Conservation (phyloP, 1,140 invertebrate species). For the Yoshiicerus persimilis region DNA sequence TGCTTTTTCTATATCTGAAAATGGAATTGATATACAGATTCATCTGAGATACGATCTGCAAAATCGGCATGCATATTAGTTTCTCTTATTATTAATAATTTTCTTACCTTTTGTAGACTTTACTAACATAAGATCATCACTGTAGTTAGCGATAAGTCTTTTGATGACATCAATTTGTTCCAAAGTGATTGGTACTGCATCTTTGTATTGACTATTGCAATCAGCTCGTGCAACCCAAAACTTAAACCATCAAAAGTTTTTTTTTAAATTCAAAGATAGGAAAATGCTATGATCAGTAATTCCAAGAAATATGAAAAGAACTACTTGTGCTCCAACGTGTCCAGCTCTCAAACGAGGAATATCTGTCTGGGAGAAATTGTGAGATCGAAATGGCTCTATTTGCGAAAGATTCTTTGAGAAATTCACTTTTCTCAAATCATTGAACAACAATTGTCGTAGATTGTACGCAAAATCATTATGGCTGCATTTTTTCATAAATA, state of each 20-base stretch:
- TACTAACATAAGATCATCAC: constrained; percentile 70
- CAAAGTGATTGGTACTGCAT: constrained; percentile 48
- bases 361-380: constrained; percentile 41
- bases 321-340: constrained; percentile 74
- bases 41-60: too few relatives aligned
- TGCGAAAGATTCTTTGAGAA: constrained; percentile 39
- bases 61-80: background rate
- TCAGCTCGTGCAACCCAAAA: constrained; percentile 48
- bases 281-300: background rate
- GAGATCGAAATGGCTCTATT: constrained; percentile 17
- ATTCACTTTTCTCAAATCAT: constrained; percentile 42
- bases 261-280: background rate
- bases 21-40: background rate
- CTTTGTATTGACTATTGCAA: constrained; percentile 47
- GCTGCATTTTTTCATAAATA: constrained; percentile 32
- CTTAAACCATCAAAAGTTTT: constrained; percentile 10
- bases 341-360: constrained; percentile 62
- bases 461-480: constrained; percentile 43
- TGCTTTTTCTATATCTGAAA: constrained; percentile 56
- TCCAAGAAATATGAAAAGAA: background rate
- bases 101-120: constrained; percentile 65
- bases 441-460: constrained; percentile 25
- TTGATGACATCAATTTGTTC: constrained; percentile 55
- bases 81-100: too few relatives aligned
- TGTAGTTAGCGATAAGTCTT: constrained; percentile 76